Evolutionary conservation across 2,113 vertebrate species (phyloP).

Genomic region (Candoia aspera): DNA sequence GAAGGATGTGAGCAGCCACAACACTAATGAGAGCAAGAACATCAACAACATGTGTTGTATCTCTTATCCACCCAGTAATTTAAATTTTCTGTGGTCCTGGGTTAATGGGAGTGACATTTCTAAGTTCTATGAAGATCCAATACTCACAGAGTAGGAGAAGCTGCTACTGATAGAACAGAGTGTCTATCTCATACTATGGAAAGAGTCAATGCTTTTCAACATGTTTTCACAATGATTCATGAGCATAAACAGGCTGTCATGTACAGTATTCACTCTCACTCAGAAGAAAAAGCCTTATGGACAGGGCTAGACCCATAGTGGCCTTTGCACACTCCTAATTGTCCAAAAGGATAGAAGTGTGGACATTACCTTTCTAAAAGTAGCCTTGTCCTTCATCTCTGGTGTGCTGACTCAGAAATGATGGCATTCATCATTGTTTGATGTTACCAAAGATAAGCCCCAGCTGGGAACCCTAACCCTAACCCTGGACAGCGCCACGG

Average conservation of each 20-base stretch:
- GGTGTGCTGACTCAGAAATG: not conserved
- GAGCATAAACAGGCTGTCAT: not conserved
- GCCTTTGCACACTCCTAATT: too few relatives aligned
- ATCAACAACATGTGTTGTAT: not conserved
- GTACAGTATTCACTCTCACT: not conserved
- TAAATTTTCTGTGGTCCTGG: not conserved
- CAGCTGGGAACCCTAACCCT: slow-evolving; percentile 18
- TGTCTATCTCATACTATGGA: not conserved
- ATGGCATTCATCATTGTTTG: not conserved
- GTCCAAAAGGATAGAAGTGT: not conserved
- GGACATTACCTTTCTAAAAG: not conserved
- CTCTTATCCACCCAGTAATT: not conserved
- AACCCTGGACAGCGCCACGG: not conserved
- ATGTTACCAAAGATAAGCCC: slow-evolving; percentile 29
- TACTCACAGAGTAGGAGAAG: not conserved
- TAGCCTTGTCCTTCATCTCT: not conserved
- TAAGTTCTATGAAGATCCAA: not conserved
- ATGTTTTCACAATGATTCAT: not conserved
- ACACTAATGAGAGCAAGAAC: not conserved
- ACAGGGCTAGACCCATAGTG: not conserved
- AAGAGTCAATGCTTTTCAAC: not conserved
- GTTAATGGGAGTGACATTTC: not conserved
- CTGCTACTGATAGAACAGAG: too few relatives aligned
- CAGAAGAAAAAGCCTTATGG: too few relatives aligned
- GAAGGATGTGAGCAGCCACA: not conserved